phyloP scores from a whole-genome alignment of 1,140 invertebrate species.

The Caenorhabditis briggsae region DNA sequence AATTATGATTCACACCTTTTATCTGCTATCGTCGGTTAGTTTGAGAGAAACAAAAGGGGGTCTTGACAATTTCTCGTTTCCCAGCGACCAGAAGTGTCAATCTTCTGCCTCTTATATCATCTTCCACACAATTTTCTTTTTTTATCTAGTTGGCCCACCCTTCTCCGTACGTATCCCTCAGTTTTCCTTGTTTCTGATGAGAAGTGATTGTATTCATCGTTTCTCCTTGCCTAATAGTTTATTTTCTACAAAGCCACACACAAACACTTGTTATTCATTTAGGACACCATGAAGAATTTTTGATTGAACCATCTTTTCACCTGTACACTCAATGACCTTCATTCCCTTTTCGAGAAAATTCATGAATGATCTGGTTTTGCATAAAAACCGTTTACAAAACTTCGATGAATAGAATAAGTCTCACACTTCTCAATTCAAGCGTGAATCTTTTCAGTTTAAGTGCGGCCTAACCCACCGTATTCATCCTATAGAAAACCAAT shows the following conservation, averaged over 20 bases:
- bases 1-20: slow-evolving; percentile 44
- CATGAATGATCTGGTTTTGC: too few relatives aligned
- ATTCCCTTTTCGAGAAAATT: too few relatives aligned
- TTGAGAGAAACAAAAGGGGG: neutral
- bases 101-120: slow-evolving; percentile 5
- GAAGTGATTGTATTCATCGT: slow-evolving; percentile 11
- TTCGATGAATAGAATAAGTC: neutral
- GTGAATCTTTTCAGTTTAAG: neutral
- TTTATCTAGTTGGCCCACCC: slow-evolving; percentile 11
- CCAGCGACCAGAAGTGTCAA: neutral
- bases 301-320: neutral
- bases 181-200: neutral
- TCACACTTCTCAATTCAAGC: slow-evolving; percentile 27
- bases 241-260: neutral
- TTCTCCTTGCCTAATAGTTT: neutral
- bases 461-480: neutral
- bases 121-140: slow-evolving; percentile 6
- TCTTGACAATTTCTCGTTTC: slow-evolving; percentile 39
- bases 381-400: neutral
- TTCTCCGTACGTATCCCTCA: neutral
- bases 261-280: slow-evolving; percentile 13
- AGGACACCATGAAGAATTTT: neutral
- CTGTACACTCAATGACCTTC: too few relatives aligned
- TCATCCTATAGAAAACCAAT: neutral
- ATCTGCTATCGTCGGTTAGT: slow-evolving; percentile 30